Percentiles rank a stretch among this genome's conserved stretches.
Conservation (phyloP, 2,888 invertebrate genomes). For the Tortricodes alternella region DNA sequence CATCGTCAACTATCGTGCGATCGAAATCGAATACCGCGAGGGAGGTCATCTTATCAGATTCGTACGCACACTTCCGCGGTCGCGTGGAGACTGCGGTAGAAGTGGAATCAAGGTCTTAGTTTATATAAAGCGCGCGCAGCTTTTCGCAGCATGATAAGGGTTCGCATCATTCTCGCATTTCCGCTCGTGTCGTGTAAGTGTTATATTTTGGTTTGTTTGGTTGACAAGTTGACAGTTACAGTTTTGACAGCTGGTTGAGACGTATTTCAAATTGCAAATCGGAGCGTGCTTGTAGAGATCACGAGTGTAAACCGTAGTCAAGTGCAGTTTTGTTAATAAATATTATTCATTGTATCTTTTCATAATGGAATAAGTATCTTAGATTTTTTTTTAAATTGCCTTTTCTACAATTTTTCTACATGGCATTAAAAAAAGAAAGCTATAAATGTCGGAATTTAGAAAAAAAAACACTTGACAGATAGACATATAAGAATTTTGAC, state of each 20-base stretch:
- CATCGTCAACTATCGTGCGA: conserved; percentile 70
- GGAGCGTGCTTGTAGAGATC: too few relatives aligned
- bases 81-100: conserved; percentile 42
- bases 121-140: conserved; percentile 30
- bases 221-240: neutral
- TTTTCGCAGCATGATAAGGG: neutral
- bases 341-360: too few relatives aligned
- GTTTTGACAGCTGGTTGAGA: conserved; percentile 1
- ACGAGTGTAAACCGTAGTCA: neutral
- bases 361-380: too few relatives aligned
- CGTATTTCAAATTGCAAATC: neutral
- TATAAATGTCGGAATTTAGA: conserved; percentile 1
- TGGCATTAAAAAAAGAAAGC: conserved; percentile 1
- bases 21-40: conserved; percentile 76
- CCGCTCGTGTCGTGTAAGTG: too few relatives aligned
- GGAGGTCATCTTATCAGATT: conserved; percentile 54
- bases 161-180: neutral
- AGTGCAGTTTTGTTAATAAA: too few relatives aligned
- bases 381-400: neutral
- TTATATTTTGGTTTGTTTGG: neutral
- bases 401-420: neutral
- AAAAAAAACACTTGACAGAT: conserved; percentile 26
- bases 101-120: neutral
- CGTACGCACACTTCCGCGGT: conserved; percentile 45
- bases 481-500: conserved; percentile 45